Percentiles rank a stretch among this genome's conserved stretches.
Conservation (phyloP, 2,888 invertebrate genomes). For the Ferdinandea cuprea region DNA sequence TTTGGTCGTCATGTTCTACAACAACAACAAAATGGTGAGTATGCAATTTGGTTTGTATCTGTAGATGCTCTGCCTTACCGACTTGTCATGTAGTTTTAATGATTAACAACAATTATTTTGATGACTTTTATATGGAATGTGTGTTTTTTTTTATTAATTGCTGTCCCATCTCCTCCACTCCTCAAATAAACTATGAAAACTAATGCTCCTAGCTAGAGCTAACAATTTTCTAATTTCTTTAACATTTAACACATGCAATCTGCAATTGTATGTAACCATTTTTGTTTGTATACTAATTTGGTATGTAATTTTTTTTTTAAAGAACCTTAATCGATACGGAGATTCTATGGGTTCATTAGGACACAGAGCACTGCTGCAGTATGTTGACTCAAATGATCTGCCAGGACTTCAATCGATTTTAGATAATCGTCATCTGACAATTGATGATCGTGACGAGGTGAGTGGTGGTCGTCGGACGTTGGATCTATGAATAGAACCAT, state of each 20-base stretch:
- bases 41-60: neutral
- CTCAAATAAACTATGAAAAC: neutral
- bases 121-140: slow-evolving; percentile 23
- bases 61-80: neutral
- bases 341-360: slow-evolving; percentile 96
- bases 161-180: neutral
- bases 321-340: slow-evolving; percentile 92
- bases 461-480: slow-evolving; percentile 75
- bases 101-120: neutral
- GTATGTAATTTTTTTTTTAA: slow-evolving; percentile 72
- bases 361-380: slow-evolving; percentile 91
- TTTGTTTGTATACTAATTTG: slow-evolving; percentile 9
- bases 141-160: slow-evolving; percentile 4
- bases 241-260: slow-evolving; percentile 20
- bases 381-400: slow-evolving; percentile 91
- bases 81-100: neutral
- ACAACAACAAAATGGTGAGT: slow-evolving; percentile 21
- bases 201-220: slow-evolving; percentile 47
- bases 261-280: slow-evolving; percentile 3
- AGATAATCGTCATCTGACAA: slow-evolving; percentile 90
- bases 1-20: slow-evolving; percentile 27
- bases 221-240: slow-evolving; percentile 12
- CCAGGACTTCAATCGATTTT: slow-evolving; percentile 91
- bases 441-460: slow-evolving; percentile 95
- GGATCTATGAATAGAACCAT: slow-evolving; percentile 26